Percentiles rank a stretch among this genome's conserved stretches.
Conservation (phyloP, 2,888 invertebrate species). For the Lepidocyrtinus sp. region DNA sequence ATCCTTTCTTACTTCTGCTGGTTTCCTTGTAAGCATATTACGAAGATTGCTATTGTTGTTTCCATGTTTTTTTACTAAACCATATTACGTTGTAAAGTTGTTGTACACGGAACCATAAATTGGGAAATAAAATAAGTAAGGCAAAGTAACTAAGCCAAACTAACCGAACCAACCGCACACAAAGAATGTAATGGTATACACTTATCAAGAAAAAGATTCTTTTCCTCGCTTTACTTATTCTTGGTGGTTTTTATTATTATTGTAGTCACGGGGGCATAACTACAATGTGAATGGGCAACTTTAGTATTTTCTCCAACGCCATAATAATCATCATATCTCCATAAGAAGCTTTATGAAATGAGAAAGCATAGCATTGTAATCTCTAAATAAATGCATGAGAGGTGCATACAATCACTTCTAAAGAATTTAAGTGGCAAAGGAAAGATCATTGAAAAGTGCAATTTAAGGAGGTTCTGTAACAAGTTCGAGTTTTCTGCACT, state of each 20-base stretch:
- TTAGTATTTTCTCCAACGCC: not conserved
- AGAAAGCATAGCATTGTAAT: not conserved
- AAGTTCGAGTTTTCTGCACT: too few species aligned
- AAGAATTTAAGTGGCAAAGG: too few species aligned
- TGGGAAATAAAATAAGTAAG: constrained; percentile 54
- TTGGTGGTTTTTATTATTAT: not conserved
- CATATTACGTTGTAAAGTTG: constrained; percentile 10
- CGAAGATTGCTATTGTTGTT: constrained; percentile 9
- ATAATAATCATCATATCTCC: not conserved
- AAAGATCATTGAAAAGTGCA: too few species aligned
- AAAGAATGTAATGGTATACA: not conserved
- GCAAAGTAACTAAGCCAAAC: too few species aligned
- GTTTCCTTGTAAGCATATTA: not conserved
- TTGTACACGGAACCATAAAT: constrained; percentile 39
- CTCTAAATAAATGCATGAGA: not conserved
- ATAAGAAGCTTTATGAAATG: constrained; percentile 7
- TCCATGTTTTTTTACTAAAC: constrained; percentile 3
- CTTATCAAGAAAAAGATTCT: not conserved
- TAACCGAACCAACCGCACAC: constrained; percentile 44
- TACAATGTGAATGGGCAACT: constrained; percentile 8
- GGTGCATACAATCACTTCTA: too few species aligned
- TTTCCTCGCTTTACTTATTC: not conserved
- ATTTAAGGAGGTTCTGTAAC: too few species aligned
- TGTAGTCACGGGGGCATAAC: constrained; percentile 7
- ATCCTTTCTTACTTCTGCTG: not conserved